phyloP scores from a whole-genome alignment of 2,797 vertebrate genomes.

The Chiloscyllium punctatum region DNA sequence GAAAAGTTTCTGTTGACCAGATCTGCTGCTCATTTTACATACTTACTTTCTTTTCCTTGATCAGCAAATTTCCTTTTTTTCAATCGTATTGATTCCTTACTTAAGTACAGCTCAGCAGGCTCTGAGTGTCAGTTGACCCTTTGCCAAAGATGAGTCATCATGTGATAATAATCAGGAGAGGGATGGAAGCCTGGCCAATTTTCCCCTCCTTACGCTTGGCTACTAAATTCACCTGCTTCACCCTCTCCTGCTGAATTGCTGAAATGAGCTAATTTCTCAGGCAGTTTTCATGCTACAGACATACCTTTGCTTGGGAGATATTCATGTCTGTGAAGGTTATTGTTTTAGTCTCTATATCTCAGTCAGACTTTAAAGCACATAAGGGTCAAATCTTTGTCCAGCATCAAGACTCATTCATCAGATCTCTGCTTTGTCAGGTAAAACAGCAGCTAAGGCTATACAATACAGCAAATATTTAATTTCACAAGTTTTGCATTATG shows the following conservation, averaged over 20 bases:
- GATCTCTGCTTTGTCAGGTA: not conserved
- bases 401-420: not conserved
- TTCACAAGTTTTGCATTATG: not conserved
- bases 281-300: not conserved
- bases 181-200: not conserved
- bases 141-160: not conserved
- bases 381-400: not conserved
- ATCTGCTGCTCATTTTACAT: not conserved
- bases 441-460: not conserved
- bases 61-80: not conserved
- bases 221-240: not conserved
- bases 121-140: not conserved
- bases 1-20: not conserved
- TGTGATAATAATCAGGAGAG: not conserved
- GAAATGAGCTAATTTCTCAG: not conserved
- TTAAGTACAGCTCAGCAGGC: not conserved
- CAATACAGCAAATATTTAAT: not conserved
- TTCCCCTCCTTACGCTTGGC: not conserved
- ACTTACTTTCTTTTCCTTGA: not conserved
- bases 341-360: not conserved
- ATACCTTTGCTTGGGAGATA: not conserved
- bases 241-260: not conserved
- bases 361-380: not conserved
- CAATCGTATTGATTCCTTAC: not conserved
- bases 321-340: not conserved